A percentile compares a stretch with the other conserved stretches of the same genome.
These are phyloP conservation scores for Jaculus jaculus DNA, from an alignment of 2,113 vertebrate species.

Conservation along the genomic window DNA sequence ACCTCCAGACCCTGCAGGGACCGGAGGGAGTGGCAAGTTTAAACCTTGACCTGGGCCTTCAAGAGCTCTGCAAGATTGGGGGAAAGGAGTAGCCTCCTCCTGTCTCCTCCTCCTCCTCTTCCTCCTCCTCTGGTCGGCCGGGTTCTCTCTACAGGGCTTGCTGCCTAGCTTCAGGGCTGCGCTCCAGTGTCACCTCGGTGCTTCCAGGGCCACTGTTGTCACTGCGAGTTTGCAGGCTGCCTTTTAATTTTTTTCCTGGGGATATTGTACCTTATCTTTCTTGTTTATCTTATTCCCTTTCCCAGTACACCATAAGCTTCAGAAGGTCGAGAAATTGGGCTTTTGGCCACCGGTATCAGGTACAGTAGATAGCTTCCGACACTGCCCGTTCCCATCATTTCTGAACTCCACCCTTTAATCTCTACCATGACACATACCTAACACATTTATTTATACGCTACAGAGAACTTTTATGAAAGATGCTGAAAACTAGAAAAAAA, in stretches of 20 bases:
- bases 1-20: background rate
- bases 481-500: slow-evolving; percentile 25
- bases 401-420: background rate
- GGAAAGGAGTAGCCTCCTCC: background rate
- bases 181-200: background rate
- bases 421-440: background rate
- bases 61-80: background rate
- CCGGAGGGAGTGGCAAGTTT: background rate
- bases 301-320: background rate
- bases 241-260: background rate
- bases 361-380: background rate
- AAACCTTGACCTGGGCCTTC: background rate
- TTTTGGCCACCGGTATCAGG: background rate
- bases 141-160: background rate
- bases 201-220: background rate
- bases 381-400: background rate
- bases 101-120: no score
- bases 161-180: background rate
- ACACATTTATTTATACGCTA: background rate
- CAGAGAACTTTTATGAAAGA: slow-evolving; percentile 32
- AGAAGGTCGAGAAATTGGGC: background rate
- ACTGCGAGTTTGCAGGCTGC: no score
- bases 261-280: background rate
- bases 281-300: background rate
- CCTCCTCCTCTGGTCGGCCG: background rate